phyloP scores from a whole-genome alignment of 2,797 vertebrate species.

The Synaphobranchus kaupii region DNA sequence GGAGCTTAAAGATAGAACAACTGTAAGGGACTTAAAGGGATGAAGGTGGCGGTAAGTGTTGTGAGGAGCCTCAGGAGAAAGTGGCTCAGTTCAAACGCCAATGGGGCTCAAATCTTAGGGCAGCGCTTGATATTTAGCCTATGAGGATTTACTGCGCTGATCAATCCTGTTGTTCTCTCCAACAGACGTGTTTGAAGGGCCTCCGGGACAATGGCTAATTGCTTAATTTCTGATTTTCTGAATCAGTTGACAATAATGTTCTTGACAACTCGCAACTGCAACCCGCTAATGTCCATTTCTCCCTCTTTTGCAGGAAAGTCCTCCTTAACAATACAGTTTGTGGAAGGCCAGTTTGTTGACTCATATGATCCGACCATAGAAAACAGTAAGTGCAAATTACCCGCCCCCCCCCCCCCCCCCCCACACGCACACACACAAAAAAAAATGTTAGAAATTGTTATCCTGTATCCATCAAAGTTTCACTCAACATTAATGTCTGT shows the following conservation, averaged over 20 bases:
- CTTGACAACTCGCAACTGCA: neutral
- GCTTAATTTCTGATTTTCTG: neutral
- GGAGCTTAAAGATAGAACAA: neutral
- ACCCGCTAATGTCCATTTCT: slow-evolving; percentile 23
- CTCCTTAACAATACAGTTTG: slow-evolving; percentile 98
- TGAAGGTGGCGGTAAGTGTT: neutral
- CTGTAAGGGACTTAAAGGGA: neutral
- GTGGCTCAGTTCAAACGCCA: neutral
- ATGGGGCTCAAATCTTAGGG: neutral
- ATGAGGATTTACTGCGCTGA: neutral
- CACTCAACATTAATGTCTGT: neutral
- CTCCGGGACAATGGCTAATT: neutral
- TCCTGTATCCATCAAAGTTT: neutral
- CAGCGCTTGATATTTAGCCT: neutral
- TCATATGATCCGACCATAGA: slow-evolving; percentile 99
- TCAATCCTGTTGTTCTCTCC: neutral
- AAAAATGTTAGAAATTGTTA: neutral
- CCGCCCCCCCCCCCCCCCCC: neutral
- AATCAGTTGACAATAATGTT: neutral
- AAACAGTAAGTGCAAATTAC: slow-evolving; percentile 87
- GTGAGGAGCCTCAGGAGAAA: neutral
- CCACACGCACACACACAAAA: neutral
- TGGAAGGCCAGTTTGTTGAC: slow-evolving; percentile 99
- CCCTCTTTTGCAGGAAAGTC: slow-evolving; percentile 85
- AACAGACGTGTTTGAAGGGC: neutral